phyloP scores from a whole-genome alignment of 2,888 invertebrate genomes.

The Abrostola tripartita region DNA sequence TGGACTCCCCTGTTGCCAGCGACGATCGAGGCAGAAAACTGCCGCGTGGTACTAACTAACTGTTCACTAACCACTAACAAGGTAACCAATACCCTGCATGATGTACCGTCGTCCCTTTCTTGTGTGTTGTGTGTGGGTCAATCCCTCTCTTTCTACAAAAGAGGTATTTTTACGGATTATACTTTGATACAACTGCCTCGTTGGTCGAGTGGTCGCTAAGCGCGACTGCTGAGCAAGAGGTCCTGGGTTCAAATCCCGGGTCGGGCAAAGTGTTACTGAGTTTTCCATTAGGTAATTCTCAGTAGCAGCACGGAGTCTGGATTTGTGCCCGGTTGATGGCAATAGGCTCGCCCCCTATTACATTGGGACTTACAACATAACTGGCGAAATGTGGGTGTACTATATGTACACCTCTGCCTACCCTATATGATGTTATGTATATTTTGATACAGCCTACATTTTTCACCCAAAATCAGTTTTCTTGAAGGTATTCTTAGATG shows the following conservation, averaged over 20 bases:
- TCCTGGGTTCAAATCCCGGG: too few species aligned
- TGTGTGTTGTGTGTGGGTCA: constrained; percentile 44
- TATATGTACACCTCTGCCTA: too few species aligned
- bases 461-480: not conserved
- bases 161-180: constrained; percentile 38
- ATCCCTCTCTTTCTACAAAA: constrained; percentile 29
- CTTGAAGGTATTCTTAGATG: not conserved
- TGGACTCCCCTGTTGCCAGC: not conserved
- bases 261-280: too few species aligned
- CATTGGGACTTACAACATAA: too few species aligned
- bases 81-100: constrained; percentile 47
- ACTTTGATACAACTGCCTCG: not conserved
- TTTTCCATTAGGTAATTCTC: too few species aligned
- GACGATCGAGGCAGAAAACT: not conserved
- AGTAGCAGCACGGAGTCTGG: too few species aligned
- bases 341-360: too few species aligned
- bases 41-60: constrained; percentile 32
- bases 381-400: too few species aligned
- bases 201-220: too few species aligned
- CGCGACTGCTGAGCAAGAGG: too few species aligned
- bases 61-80: constrained; percentile 34
- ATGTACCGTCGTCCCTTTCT: constrained; percentile 38
- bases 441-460: not conserved
- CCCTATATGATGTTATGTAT: too few species aligned
- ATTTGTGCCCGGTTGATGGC: too few species aligned